Evolutionary conservation across 2,113 vertebrate species (phyloP), one percentile per base, ranked within the genome.

Genomic region (Pachycephala philippinensis): DNA sequence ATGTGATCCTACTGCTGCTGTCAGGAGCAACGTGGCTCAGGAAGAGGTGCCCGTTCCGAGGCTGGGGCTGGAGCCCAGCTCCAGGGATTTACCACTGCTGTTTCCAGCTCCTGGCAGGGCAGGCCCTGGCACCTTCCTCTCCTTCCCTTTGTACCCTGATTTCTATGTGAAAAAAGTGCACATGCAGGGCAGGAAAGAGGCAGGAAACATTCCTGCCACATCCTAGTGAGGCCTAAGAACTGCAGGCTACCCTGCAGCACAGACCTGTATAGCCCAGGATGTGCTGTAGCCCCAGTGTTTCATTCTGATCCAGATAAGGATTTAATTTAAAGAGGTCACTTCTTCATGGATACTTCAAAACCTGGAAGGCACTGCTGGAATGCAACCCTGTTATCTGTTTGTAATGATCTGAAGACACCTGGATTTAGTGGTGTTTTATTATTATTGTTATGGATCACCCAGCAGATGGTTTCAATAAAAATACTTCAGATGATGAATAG

Each of bases 31-130:
- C 0, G 0, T 4, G 30, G 13, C 18, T 18, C 47, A 45, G 31
- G 9, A 53, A 33, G 40, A 79, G 35, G 10, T 39, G 65, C 22
- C 35, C 0, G 0, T 63, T 30, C 42, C 0, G 0, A 63, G 33
- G 56, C 69, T 61, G 60, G 27, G 35, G 44, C 66, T 89, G 45
- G 27, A 64, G 28, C 72, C 30, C 75, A 65, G 42, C 60, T 68
- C 33, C 3, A 2, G 15, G n/a, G 31, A 53, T 26, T 44, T 0
- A 2, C 27, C 9, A 2, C 22, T 37, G 31, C 45, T 52, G 2
- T 37, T 33, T 30, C 30, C 5, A 2, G 13, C 39, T 60, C 30
- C 61, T 20, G 44, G 19, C 37, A 44, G 44, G 37, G 9, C 31
- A 56, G 42, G 15, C 10, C 35, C 30, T 0, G 0, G 26, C 37